A percentile compares a stretch with the other conserved stretches of the same genome.
Evolutionary conservation across 2,113 vertebrate genomes (phyloP).

Genomic region (Crotalus viridis): DNA sequence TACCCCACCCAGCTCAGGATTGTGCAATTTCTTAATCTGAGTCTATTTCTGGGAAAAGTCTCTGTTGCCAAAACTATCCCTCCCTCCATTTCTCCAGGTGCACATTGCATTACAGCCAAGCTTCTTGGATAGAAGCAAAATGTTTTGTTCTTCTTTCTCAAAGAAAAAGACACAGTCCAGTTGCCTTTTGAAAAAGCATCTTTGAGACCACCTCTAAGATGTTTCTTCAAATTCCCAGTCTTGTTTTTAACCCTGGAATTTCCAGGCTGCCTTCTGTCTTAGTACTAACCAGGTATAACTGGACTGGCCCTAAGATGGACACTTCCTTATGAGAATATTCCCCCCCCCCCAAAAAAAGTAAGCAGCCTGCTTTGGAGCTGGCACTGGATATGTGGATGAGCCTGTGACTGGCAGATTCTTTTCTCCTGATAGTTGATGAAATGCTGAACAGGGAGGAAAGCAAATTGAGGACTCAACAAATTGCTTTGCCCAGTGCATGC

Average conservation of each 20-base stretch:
- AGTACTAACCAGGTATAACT: background rate
- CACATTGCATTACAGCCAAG: background rate
- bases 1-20: background rate
- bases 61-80: background rate
- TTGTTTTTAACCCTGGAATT: background rate
- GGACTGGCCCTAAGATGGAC: background rate
- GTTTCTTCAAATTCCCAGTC: background rate
- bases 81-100: background rate
- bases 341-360: background rate
- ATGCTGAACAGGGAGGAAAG: background rate
- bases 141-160: background rate
- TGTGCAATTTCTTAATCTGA: background rate
- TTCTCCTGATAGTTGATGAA: background rate
- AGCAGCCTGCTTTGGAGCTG: background rate
- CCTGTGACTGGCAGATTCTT: background rate
- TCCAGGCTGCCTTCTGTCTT: background rate
- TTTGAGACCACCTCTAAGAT: background rate
- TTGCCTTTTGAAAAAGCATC: background rate
- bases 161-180: background rate
- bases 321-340: background rate
- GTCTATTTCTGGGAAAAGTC: background rate
- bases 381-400: background rate
- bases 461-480: background rate
- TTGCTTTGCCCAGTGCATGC: background rate
- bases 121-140: background rate